Percentiles rank a stretch among this genome's conserved stretches.
phyloP scores from a whole-genome alignment of 2,113 vertebrate species.

The Rhinichthys klamathensis region DNA sequence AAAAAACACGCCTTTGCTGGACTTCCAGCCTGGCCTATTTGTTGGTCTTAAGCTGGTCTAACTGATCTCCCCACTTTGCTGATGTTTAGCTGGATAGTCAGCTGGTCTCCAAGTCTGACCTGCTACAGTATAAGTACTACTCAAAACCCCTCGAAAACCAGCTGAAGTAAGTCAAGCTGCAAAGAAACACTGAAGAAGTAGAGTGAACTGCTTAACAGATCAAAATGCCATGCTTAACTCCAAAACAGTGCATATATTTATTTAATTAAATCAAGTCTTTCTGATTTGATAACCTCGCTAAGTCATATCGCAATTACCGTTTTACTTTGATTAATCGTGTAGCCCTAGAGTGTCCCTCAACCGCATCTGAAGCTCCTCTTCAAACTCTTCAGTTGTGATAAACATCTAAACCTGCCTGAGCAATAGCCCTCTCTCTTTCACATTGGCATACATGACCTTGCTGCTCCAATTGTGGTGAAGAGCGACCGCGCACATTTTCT shows the following conservation, averaged over 20 bases:
- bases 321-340: not conserved
- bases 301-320: not conserved
- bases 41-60: not conserved
- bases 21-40: not conserved
- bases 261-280: too few relatives aligned
- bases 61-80: not conserved
- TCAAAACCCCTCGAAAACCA: not conserved
- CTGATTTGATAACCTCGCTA: not conserved
- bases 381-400: not conserved
- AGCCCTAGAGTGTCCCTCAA: not conserved
- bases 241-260: too few relatives aligned
- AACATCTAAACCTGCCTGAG: constrained; percentile 1
- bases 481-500: not conserved
- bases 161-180: not conserved
- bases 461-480: not conserved
- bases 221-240: too few relatives aligned
- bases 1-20: not conserved
- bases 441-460: not conserved
- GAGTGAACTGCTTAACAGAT: too few relatives aligned
- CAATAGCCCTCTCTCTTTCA: not conserved
- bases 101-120: not conserved
- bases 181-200: not conserved
- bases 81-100: too few relatives aligned
- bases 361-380: not conserved
- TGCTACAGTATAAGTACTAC: not conserved